Conservation (phyloP, 2,888 invertebrate species). For the Panopea generosa region DNA sequence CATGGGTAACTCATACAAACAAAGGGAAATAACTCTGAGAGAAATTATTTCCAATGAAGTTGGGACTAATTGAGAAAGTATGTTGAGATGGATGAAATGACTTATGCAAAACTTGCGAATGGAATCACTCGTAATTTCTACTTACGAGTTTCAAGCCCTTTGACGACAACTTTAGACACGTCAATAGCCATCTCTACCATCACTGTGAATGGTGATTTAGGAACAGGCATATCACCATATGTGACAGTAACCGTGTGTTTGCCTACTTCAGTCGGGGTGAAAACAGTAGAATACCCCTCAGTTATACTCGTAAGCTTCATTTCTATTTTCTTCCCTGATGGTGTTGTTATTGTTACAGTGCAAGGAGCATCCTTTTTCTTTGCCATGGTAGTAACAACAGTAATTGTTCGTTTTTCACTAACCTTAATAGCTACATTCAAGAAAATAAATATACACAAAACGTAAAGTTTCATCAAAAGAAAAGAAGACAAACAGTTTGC, state of each 20-base stretch:
- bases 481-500: not conserved
- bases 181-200: constrained; percentile 87
- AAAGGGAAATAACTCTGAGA: no score
- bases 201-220: constrained; percentile 84
- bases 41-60: no score
- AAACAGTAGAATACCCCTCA: constrained; percentile 87
- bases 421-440: constrained; percentile 55
- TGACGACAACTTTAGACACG: constrained; percentile 93
- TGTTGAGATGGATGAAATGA: no score
- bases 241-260: constrained; percentile 83
- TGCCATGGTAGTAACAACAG: constrained; percentile 58
- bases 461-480: not conserved
- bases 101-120: no score
- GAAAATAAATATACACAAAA: constrained; percentile 11
- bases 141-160: constrained; percentile 95
- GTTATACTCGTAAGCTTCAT: constrained; percentile 91
- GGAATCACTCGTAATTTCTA: constrained; percentile 4
- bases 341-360: constrained; percentile 75
- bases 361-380: constrained; percentile 61
- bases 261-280: constrained; percentile 84
- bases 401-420: constrained; percentile 58
- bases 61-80: no score
- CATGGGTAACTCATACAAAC: no score
- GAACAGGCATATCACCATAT: constrained; percentile 84
- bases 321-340: constrained; percentile 87